Percentiles rank a stretch among this genome's conserved stretches.
Evolutionary conservation across 2,797 vertebrate species (phyloP).

Genomic region (Morus bassanus): DNA sequence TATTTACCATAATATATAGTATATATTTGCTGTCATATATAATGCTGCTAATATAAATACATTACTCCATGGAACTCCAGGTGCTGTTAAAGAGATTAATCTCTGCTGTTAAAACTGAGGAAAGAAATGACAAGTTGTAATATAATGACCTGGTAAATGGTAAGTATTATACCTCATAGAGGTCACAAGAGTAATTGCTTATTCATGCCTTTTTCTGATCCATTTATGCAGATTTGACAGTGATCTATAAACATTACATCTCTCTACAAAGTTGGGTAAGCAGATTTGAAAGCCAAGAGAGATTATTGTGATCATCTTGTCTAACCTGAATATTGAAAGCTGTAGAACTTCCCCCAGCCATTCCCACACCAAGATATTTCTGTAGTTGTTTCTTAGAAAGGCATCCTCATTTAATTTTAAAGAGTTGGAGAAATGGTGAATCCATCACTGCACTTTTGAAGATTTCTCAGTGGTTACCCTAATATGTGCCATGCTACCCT

Average conservation of each 20-base stretch:
- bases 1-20: not conserved
- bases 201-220: constrained; percentile 45
- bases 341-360: not conserved
- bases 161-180: not conserved
- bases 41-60: constrained; percentile 41
- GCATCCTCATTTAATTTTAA: not conserved
- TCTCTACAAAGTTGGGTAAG: constrained; percentile 23
- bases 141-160: constrained; percentile 22
- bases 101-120: not conserved
- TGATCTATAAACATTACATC: constrained; percentile 39
- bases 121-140: constrained; percentile 26
- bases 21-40: constrained; percentile 31
- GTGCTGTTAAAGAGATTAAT: constrained; percentile 19
- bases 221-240: constrained; percentile 54
- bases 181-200: constrained; percentile 40
- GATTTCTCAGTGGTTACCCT: not conserved
- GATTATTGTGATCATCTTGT: not conserved
- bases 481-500: not conserved
- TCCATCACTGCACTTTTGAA: not conserved
- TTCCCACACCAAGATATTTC: not conserved
- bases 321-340: constrained; percentile 11
- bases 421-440: not conserved
- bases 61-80: constrained; percentile 25
- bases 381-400: not conserved
- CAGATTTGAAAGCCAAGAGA: constrained; percentile 36